These are phyloP conservation scores for Calcarius lapponicus DNA, from an alignment of 2,797 vertebrate species.

Conservation along the genomic window DNA sequence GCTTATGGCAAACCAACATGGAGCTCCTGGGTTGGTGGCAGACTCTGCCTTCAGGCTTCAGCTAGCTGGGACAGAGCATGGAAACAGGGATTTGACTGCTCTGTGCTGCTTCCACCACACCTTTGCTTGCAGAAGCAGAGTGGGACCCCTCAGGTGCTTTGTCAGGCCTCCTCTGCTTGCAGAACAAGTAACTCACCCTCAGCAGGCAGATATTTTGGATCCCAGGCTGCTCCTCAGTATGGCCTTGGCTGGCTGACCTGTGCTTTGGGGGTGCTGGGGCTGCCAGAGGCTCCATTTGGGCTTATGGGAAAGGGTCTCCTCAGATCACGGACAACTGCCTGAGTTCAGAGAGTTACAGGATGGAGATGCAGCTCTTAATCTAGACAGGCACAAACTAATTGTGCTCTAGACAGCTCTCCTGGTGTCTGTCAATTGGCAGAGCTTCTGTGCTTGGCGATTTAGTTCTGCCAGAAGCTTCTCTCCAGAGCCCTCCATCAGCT, in stretches of 20 bases:
- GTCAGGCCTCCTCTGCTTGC: background rate
- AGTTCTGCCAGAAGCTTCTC: background rate
- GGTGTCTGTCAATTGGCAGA: background rate
- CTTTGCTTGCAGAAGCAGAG: background rate
- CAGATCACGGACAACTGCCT: rapidly evolving
- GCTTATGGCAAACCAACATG: background rate
- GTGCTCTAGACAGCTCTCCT: background rate
- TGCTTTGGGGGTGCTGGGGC: background rate
- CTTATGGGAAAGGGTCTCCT: rapidly evolving
- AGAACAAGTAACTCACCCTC: rapidly evolving
- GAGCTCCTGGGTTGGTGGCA: background rate
- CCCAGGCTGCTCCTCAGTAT: rapidly evolving
- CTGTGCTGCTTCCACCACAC: background rate
- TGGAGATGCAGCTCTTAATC: background rate
- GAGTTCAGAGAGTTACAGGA: background rate
- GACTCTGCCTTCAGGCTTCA: background rate
- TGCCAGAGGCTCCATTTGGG: background rate
- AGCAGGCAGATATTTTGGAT: background rate
- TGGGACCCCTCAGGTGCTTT: background rate
- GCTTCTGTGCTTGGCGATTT: background rate
- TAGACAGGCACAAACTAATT: background rate
- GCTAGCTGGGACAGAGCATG: background rate
- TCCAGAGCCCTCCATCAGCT: background rate
- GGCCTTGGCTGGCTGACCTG: background rate
- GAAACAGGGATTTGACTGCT: background rate